These are phyloP conservation scores for Polyploca ridens DNA, from an alignment of 2,888 invertebrate genomes.

Conservation along the genomic window DNA sequence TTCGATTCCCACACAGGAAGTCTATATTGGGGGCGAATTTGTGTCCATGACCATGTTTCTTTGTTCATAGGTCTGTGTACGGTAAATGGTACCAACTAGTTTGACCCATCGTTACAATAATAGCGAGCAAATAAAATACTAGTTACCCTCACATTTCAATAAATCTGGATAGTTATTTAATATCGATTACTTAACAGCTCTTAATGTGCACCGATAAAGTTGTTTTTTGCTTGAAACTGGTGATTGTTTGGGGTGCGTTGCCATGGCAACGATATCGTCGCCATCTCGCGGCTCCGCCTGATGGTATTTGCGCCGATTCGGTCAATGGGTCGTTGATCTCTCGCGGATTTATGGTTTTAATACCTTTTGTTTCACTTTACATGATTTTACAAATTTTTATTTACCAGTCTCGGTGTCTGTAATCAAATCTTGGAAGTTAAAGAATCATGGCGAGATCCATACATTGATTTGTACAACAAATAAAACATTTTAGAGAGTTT, in stretches of 20 bases:
- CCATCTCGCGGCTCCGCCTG: slow-evolving; percentile 54
- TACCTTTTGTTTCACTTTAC: slow-evolving; percentile 16
- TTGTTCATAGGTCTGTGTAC: too few species aligned
- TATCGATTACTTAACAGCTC: not conserved
- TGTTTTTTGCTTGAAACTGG: slow-evolving; percentile 15
- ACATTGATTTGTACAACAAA: too few species aligned
- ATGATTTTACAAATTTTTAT: too few species aligned
- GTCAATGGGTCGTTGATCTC: slow-evolving; percentile 71
- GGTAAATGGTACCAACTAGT: not conserved
- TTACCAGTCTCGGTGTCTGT: too few species aligned
- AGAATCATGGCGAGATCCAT: too few species aligned
- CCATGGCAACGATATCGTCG: slow-evolving; percentile 70
- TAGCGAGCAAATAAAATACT: slow-evolving; percentile 16
- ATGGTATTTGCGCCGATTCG: slow-evolving; percentile 61
- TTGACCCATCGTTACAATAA: slow-evolving; percentile 19
- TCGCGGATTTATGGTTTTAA: slow-evolving; percentile 42
- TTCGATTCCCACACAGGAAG: too few species aligned
- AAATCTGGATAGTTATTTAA: not conserved
- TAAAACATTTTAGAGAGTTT: too few species aligned
- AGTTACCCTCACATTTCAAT: not conserved
- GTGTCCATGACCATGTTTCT: too few species aligned
- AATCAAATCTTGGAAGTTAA: too few species aligned
- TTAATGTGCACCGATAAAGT: not conserved
- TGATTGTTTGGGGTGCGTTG: slow-evolving; percentile 63
- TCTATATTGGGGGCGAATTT: too few species aligned